Evolutionary conservation across 2,113 vertebrate genomes (phyloP).

Genomic region (Chlamydotis undulata): DNA sequence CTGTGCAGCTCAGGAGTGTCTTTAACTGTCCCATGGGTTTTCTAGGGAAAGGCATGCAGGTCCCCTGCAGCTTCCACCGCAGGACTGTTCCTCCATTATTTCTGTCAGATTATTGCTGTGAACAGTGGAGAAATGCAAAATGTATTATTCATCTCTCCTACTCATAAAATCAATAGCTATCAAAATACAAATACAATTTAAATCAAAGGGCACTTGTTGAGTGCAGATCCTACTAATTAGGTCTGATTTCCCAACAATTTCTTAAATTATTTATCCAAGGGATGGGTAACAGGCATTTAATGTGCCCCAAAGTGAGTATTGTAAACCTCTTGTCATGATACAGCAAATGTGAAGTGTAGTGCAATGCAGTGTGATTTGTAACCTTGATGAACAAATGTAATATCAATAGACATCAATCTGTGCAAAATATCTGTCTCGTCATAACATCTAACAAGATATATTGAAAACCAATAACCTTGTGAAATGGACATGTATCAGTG

Average conservation of each 20-base stretch:
- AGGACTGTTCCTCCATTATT: conserved; percentile 14
- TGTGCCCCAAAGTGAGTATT: conserved; percentile 52
- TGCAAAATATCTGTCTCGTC: conserved; percentile 23
- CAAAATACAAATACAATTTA: conserved; percentile 67
- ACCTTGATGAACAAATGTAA: conserved; percentile 61
- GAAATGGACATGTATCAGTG: conserved; percentile 45
- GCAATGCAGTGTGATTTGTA: conserved; percentile 37
- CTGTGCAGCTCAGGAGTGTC: not conserved
- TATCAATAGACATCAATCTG: conserved; percentile 66
- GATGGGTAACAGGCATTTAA: conserved; percentile 44
- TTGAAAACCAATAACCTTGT: conserved; percentile 51
- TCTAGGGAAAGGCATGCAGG: not conserved
- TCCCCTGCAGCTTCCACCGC: not conserved
- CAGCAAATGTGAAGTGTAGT: conserved; percentile 52
- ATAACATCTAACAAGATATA: conserved; percentile 26
- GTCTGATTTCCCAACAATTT: conserved; percentile 63
- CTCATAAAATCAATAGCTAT: conserved; percentile 64
- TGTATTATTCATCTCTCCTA: conserved; percentile 64
- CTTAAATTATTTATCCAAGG: conserved; percentile 72
- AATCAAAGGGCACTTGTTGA: conserved; percentile 67
- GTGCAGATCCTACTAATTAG: conserved; percentile 62
- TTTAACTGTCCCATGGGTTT: not conserved
- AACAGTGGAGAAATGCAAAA: conserved; percentile 33
- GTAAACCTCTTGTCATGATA: conserved; percentile 42
- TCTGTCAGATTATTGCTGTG: conserved; percentile 30